Evolutionary conservation across 2,797 vertebrate genomes (phyloP).

Genomic region (Melanogrammus aeglefinus): DNA sequence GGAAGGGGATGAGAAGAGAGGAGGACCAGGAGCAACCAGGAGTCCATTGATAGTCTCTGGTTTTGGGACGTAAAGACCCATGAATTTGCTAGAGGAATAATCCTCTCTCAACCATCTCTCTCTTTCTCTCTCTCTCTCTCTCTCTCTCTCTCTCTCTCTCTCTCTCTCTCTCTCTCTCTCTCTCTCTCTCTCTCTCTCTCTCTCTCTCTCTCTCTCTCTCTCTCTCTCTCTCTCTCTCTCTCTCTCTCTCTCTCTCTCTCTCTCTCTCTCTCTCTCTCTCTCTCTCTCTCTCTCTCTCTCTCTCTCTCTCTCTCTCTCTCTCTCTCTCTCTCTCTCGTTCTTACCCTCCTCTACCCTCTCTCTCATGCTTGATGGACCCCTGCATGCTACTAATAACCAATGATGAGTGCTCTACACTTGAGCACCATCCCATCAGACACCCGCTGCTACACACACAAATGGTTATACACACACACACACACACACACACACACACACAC

Average conservation of each 20-base stretch:
- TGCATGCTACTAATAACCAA: conserved; percentile 76
- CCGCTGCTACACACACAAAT: conserved; percentile 52
- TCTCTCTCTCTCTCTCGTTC: conserved; percentile 30
- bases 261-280: conserved; percentile 29
- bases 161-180: conserved; percentile 25
- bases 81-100: conserved; percentile 39
- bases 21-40: conserved; percentile 5
- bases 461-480: conserved; percentile 43
- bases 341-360: conserved; percentile 39
- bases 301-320: conserved; percentile 27
- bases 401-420: conserved; percentile 80
- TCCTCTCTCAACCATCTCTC: conserved; percentile 26
- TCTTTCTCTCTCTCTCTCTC: conserved; percentile 1
- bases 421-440: conserved; percentile 77
- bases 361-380: conserved; percentile 59
- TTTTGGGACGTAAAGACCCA: conserved; percentile 21
- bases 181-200: conserved; percentile 42
- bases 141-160: conserved; percentile 31
- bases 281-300: not conserved
- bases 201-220: conserved; percentile 27
- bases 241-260: conserved; percentile 16
- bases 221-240: conserved; percentile 17
- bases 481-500: conserved; percentile 13
- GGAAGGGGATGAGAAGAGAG: not conserved
- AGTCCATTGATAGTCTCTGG: conserved; percentile 10